Conservation (phyloP, 2,113 vertebrate species). For the Camelus bactrianus region DNA sequence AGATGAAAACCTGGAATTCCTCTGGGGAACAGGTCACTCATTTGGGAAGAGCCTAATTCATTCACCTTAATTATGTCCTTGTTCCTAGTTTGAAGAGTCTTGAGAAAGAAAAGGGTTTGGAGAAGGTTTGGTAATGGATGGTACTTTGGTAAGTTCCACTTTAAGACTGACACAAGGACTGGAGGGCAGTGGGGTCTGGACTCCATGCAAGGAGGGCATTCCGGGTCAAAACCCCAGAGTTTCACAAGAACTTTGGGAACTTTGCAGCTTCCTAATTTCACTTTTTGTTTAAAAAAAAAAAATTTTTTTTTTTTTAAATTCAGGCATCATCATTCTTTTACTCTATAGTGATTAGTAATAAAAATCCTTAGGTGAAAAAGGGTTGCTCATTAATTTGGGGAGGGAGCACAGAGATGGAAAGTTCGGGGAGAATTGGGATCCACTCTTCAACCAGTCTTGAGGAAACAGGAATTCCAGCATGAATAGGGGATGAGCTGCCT, state of each 20-base stretch:
- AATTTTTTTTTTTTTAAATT: background rate
- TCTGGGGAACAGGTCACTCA: background rate
- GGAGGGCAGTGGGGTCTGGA: background rate
- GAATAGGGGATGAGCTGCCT: background rate
- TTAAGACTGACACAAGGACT: background rate
- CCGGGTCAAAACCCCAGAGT: background rate
- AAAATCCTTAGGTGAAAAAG: background rate
- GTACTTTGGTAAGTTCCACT: background rate
- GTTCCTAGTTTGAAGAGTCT: background rate
- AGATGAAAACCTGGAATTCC: background rate
- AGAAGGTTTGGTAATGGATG: background rate
- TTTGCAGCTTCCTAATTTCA: background rate
- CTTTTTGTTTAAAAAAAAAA: background rate
- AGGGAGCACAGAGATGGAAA: background rate
- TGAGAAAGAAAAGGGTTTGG: background rate
- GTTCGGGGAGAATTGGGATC: background rate
- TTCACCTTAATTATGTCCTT: background rate
- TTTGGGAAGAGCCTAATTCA: background rate
- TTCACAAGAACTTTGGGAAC: background rate
- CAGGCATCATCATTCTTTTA: background rate
- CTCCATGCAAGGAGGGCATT: background rate
- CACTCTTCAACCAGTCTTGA: background rate
- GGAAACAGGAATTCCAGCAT: background rate
- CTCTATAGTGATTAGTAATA: background rate
- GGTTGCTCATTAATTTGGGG: background rate